Base-by-base conservation (phyloP, 2,888 invertebrate species). In the Cataglyphis livida region DNA sequence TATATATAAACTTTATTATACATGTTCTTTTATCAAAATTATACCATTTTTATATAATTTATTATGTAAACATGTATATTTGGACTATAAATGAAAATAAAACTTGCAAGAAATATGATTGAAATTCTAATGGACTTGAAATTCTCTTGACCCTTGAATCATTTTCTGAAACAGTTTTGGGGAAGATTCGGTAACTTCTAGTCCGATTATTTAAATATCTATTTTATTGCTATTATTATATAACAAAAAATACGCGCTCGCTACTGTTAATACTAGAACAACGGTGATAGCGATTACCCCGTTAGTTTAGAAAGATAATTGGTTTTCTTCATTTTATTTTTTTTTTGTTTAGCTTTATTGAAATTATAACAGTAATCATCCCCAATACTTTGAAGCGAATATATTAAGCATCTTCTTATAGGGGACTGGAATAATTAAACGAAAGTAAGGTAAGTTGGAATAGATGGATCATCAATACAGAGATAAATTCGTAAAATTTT, bases 11-110 rank as follows among this genome's bases (percentile, higher is more conserved):
- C 91, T 92, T 91, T 92, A 92, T 92, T 91, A 92, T 91, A 92
- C 91, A 91, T 89, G 87, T 93, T 92, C 90, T 90, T 92, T 92
- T 93, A 92, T 94, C 93, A 93, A 93, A 93, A 93, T 93, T 93
- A 93, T 91, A 93, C 92, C 91, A 93, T 93, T 93, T 93, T 94
- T 94, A 93, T 94, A 94, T 93, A 94, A 93, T 93, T 93, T 93
- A 93, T 93, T 93, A 93, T 94, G 93, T 94, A 93, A 94, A 94
- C 93, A 93, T 94, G 93, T 94, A 94, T 94, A 93, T 93, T 94
- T 94, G 93, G 93, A 93, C 93, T 93, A 93, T 92, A 93, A 92
- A 90, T 93, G 93, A 93, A 93, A 93, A 93, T 94, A 94, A 94
- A 94, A 89, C 93, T 93, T 93, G 92, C 91, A 92, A 93, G 92